These are phyloP conservation scores for Oriolus oriolus DNA, from an alignment of 2,113 vertebrate species.

Conservation along the genomic window DNA sequence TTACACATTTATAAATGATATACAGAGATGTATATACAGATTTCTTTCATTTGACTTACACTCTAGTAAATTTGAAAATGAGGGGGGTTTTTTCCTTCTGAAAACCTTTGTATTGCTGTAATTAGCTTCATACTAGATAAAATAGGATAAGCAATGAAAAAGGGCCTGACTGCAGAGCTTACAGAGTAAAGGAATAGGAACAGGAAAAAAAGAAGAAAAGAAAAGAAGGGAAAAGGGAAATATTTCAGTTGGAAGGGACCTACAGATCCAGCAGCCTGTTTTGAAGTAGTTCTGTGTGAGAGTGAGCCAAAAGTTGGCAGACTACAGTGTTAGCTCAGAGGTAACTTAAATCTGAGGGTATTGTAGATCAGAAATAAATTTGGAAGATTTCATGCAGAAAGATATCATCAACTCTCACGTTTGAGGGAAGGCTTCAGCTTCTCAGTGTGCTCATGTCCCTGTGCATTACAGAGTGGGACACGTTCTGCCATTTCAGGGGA, in stretches of 20 bases:
- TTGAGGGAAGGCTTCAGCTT: neutral
- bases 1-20: neutral
- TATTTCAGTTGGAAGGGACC: neutral
- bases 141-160: neutral
- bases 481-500: neutral
- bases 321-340: neutral
- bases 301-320: neutral
- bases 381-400: neutral
- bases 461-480: neutral
- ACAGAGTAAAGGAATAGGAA: neutral
- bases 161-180: neutral
- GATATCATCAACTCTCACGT: neutral
- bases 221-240: too few species aligned
- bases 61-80: neutral
- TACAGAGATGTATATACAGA: neutral
- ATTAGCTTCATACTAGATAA: neutral
- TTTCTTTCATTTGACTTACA: neutral
- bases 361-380: neutral
- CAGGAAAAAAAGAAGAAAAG: neutral
- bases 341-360: neutral
- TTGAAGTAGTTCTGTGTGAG: neutral
- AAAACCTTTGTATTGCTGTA: neutral
- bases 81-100: neutral
- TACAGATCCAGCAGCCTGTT: neutral
- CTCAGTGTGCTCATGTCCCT: fast-evolving